phyloP scores from a whole-genome alignment of 2,888 invertebrate genomes.

The Oxytorus armatus region DNA sequence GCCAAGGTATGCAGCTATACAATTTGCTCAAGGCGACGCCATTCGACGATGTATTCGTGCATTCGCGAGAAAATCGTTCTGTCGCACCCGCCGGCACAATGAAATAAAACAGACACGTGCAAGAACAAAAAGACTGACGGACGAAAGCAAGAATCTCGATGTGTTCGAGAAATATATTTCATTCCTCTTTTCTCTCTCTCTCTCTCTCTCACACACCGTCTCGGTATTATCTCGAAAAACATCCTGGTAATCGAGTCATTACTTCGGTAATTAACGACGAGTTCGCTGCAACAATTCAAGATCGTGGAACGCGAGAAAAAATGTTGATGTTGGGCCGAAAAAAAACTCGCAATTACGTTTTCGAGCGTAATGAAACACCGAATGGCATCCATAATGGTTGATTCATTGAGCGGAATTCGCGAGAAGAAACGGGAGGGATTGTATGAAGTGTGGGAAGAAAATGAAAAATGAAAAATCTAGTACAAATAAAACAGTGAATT shows the following conservation, averaged over 20 bases:
- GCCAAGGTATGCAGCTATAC: constrained; percentile 55
- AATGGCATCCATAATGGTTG: constrained; percentile 42
- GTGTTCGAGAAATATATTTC: constrained; percentile 38
- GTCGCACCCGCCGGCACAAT: constrained; percentile 35
- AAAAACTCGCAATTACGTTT: constrained; percentile 65
- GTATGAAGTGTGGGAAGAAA: constrained; percentile 5
- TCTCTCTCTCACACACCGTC: not conserved
- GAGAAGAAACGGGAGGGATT: constrained; percentile 1
- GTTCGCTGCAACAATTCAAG: constrained; percentile 41
- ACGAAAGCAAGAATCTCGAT: constrained; percentile 36
- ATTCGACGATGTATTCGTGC: constrained; percentile 40
- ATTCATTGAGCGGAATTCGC: constrained; percentile 33
- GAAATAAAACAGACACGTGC: constrained; percentile 34
- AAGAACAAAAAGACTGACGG: constrained; percentile 22
- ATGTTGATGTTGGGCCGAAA: constrained; percentile 11
- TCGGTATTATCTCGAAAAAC: constrained; percentile 8
- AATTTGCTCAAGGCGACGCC: constrained; percentile 50
- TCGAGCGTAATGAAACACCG: constrained; percentile 58
- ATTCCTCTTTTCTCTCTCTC: constrained; percentile 25
- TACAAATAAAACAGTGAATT: not conserved
- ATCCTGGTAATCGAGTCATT: constrained; percentile 66
- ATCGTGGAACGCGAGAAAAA: constrained; percentile 38
- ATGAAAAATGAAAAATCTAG: not conserved
- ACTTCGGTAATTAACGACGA: constrained; percentile 66
- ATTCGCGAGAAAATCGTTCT: constrained; percentile 63